Conservation (phyloP, 2,113 vertebrate species). For the Paramisgurnus dabryanus region DNA sequence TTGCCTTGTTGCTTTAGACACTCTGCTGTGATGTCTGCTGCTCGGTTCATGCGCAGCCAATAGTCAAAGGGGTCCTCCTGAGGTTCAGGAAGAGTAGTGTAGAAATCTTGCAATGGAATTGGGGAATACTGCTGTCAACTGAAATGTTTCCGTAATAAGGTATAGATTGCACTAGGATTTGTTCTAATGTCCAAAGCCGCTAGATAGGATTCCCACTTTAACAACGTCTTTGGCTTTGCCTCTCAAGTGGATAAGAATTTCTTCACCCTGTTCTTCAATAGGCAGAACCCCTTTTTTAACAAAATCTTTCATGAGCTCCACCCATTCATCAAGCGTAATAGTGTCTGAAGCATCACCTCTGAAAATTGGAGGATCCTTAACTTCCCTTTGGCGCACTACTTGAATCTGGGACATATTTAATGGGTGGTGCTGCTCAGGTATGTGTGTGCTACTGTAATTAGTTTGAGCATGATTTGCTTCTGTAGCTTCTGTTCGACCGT, state of each 20-base stretch:
- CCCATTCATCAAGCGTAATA: constrained; percentile 8
- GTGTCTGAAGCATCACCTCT: too few relatives aligned
- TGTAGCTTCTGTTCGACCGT: too few relatives aligned
- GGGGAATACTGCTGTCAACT: not conserved
- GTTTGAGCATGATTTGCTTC: too few relatives aligned
- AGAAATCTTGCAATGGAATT: not conserved
- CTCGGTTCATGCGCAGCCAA: too few relatives aligned
- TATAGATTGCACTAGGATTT: not conserved
- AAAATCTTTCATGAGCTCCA: constrained; percentile 14
- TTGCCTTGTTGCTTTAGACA: constrained; percentile 24
- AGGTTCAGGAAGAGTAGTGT: too few relatives aligned
- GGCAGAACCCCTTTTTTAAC: not conserved
- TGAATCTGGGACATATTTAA: too few relatives aligned
- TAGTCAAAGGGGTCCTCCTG: too few relatives aligned
- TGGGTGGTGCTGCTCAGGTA: too few relatives aligned
- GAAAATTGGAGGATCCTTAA: too few relatives aligned
- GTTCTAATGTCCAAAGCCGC: not conserved
- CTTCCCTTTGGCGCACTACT: too few relatives aligned
- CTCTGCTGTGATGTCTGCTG: not conserved
- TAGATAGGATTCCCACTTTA: constrained; percentile 27
- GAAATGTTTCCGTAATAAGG: constrained; percentile 10
- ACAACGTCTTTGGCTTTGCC: constrained; percentile 38
- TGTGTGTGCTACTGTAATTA: too few relatives aligned
- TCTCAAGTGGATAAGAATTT: constrained; percentile 18
- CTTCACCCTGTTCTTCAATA: constrained; percentile 32